Conservation (phyloP, 2,797 vertebrate species). For the Sciurus carolinensis region DNA sequence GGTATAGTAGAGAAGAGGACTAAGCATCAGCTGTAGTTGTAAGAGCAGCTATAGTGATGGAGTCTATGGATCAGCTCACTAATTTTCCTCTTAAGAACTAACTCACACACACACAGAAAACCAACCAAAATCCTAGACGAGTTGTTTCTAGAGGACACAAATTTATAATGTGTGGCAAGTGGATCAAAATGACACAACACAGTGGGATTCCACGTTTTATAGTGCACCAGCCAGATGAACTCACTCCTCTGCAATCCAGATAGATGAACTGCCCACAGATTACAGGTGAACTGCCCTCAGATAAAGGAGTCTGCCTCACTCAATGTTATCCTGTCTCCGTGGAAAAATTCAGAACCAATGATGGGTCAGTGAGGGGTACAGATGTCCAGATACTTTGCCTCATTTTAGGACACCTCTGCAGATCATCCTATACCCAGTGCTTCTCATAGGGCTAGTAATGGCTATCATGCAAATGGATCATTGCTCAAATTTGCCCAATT, state of each 20-base stretch:
- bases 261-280: neutral
- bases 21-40: neutral
- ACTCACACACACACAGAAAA: neutral
- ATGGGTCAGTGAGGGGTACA: accelerated
- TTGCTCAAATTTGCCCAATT: neutral
- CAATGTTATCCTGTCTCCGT: neutral
- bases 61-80: neutral
- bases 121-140: neutral
- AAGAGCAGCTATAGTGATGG: neutral
- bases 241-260: neutral
- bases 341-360: neutral
- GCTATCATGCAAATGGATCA: neutral
- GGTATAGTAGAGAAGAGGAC: neutral
- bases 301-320: accelerated
- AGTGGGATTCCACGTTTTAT: neutral
- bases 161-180: neutral
- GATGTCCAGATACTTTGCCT: neutral
- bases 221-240: neutral
- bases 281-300: neutral
- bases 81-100: neutral
- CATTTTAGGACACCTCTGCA: neutral
- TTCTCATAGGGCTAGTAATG: neutral
- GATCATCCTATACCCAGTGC: neutral
- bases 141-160: neutral
- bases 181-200: neutral